Evolutionary conservation across 1,140 invertebrate genomes (phyloP), one percentile per base, ranked within the genome.

Genomic region (Drosophila takahashii): DNA sequence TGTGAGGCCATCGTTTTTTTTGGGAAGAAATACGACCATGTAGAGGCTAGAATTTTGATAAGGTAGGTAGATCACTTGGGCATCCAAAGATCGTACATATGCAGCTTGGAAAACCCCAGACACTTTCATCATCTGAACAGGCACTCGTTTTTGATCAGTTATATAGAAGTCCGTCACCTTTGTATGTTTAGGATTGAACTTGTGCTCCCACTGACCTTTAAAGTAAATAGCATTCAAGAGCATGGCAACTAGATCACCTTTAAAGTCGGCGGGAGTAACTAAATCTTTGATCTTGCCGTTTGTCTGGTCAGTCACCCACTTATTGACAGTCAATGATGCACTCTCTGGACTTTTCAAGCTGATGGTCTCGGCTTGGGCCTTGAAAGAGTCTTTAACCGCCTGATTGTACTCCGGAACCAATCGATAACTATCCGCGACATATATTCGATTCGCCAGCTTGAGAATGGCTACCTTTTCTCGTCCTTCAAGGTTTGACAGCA

Each of bases 211-310:
- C 18, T 22, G 60, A 26, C 81, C 87, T 27, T 91, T 91, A 36
- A 96, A 96, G 79, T 95, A 95, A 34, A 96, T 92, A 1, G 95
- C 95, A 86, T 95, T 96, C 1, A 94, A 91, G 5, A 95, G 86
- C 4, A 95, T 91, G 52, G 95, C 2, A 1, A 10, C 2, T 4
- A 13, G 0, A 13, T 47, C 18, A 1, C 8, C 0, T 0, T 0
- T 11, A 7, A 50, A 1, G 9, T 16, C 15, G 1, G 11, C 11
- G 9, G 2, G 0, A 6, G 4, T 1, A 34, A 95, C 67, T 0
- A 95, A 81, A 70, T 95, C 67, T 39, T 92, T 93, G 16, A 95
- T 95, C 70, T 93, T 93, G 32, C 93, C 84, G 29, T 93, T 91
- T 0, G 95, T 95, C 39, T 93, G 73, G 4, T 93, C 58, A 36